These are phyloP conservation scores for Leucopsar rothschildi DNA, from an alignment of 2,113 vertebrate species.

Conservation along the genomic window DNA sequence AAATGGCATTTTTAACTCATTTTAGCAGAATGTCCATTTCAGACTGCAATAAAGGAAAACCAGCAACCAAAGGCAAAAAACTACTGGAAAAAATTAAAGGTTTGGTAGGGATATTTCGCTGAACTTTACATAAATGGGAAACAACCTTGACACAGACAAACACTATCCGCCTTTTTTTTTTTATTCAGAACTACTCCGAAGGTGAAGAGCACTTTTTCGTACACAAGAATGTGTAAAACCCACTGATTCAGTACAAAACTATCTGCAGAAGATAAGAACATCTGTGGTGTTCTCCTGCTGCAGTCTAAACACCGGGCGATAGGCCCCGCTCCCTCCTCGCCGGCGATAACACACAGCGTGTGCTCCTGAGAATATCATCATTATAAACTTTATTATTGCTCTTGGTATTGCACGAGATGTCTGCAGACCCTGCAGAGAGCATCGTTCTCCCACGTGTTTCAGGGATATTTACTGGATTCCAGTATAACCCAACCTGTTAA, in stretches of 20 bases:
- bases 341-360: not conserved
- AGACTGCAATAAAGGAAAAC: not conserved
- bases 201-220: not conserved
- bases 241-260: conserved; percentile 8
- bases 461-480: conserved; percentile 61
- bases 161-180: not conserved
- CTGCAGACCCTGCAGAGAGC: not conserved
- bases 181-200: not conserved
- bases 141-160: not conserved
- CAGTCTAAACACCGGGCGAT: not conserved
- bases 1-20: not conserved
- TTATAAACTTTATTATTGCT: conserved; percentile 56
- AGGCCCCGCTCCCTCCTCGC: not conserved
- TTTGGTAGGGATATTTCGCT: not conserved
- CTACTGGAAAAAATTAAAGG: not conserved
- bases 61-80: not conserved
- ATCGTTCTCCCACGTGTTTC: conserved; percentile 33
- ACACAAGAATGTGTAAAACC: conserved; percentile 1
- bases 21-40: not conserved
- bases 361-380: conserved; percentile 20
- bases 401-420: conserved; percentile 61
- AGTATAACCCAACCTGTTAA: conserved; percentile 66
- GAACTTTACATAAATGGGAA: not conserved
- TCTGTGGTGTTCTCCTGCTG: not conserved
- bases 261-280: conserved; percentile 42